These are phyloP conservation scores for Cantharis rustica DNA, from an alignment of 2,888 invertebrate genomes.

Conservation along the genomic window DNA sequence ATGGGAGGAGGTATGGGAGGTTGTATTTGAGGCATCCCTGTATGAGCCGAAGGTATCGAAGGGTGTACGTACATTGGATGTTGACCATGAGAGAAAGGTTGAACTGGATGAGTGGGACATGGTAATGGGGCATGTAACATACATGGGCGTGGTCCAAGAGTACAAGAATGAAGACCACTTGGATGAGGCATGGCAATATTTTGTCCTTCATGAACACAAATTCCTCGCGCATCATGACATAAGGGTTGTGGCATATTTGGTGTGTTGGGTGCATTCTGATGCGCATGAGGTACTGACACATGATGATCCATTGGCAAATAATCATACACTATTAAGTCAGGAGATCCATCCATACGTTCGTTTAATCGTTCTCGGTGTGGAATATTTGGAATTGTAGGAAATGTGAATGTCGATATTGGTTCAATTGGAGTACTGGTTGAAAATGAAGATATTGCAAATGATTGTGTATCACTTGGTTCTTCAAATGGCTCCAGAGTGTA, in stretches of 20 bases:
- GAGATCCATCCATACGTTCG: conserved; percentile 13
- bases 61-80: background rate
- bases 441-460: background rate
- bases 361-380: conserved; percentile 9
- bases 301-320: background rate
- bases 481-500: conserved; percentile 22
- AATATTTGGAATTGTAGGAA: background rate
- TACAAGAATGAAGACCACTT: conserved; percentile 1
- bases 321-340: background rate
- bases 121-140: conserved; percentile 8
- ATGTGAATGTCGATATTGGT: background rate
- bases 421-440: background rate
- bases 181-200: background rate
- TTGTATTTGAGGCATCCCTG: conserved; percentile 1
- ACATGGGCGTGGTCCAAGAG: conserved; percentile 1
- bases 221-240: background rate
- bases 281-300: background rate
- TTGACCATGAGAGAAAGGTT: conserved; percentile 2
- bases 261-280: conserved; percentile 1
- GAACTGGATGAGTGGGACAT: background rate
- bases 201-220: background rate
- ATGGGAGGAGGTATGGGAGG: background rate
- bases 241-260: conserved; percentile 2
- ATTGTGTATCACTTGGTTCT: conserved; percentile 12
- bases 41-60: conserved; percentile 3